phyloP scores from a whole-genome alignment of 2,888 invertebrate genomes.

The Trachelus troglodyta region DNA sequence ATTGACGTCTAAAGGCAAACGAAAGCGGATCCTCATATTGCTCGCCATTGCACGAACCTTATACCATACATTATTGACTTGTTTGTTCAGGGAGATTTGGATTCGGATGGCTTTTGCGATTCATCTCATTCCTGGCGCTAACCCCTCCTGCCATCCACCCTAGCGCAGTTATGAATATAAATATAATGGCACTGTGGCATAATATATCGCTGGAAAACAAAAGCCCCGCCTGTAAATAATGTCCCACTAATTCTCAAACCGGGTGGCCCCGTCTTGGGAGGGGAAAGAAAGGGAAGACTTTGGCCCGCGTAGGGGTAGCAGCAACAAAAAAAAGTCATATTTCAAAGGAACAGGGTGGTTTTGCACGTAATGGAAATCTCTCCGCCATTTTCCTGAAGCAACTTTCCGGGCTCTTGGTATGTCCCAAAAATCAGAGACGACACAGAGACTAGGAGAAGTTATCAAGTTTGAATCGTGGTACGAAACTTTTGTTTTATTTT shows the following conservation, averaged over 20 bases:
- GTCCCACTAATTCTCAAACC: constrained; percentile 26
- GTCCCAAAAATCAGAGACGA: background rate
- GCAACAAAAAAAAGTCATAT: constrained; percentile 26
- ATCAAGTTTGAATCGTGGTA: too few species aligned
- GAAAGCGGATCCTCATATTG: background rate
- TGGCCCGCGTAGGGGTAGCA: background rate
- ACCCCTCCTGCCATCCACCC: constrained; percentile 19
- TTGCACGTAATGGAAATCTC: constrained; percentile 43
- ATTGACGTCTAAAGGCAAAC: background rate
- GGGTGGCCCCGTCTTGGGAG: constrained; percentile 18
- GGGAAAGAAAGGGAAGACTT: constrained; percentile 9
- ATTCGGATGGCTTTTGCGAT: background rate
- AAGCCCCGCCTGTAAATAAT: constrained; percentile 40
- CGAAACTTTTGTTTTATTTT: too few species aligned
- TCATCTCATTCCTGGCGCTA: constrained; percentile 18
- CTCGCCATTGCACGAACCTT: background rate
- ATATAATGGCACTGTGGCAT: constrained; percentile 35
- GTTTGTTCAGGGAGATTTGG: constrained; percentile 13
- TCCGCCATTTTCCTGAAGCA: background rate
- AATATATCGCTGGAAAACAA: constrained; percentile 40
- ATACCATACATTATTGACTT: constrained; percentile 13
- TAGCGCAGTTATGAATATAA: constrained; percentile 42
- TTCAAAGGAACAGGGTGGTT: constrained; percentile 29
- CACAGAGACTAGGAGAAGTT: background rate
- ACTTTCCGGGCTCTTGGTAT: background rate